Conservation (phyloP, 2,888 invertebrate genomes). For the Caenorhabditis japonica region DNA sequence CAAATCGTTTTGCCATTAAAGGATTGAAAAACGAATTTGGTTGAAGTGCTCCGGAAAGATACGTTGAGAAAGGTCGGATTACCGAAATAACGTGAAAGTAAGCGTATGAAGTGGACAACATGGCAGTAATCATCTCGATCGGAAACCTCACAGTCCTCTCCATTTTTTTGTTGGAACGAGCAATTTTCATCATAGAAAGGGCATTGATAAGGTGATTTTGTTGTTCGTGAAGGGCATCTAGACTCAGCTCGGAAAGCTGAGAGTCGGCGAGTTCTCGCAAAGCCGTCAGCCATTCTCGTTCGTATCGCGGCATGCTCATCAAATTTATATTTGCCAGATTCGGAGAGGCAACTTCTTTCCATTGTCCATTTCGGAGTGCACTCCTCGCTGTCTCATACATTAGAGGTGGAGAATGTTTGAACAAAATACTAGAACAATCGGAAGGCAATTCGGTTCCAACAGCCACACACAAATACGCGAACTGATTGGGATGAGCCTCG, state of each 20-base stretch:
- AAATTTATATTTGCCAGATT: constrained; percentile 38
- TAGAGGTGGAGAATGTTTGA: background rate
- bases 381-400: constrained; percentile 56
- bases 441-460: constrained; percentile 28
- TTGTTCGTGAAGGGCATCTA: constrained; percentile 28
- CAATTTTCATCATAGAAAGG: constrained; percentile 11
- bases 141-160: constrained; percentile 18
- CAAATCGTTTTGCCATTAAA: constrained; percentile 28
- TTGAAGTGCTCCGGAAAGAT: constrained; percentile 28
- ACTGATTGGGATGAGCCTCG: constrained; percentile 24
- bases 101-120: constrained; percentile 26
- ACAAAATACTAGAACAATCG: constrained; percentile 6
- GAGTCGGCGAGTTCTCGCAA: constrained; percentile 40
- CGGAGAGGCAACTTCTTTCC: constrained; percentile 50
- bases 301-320: constrained; percentile 10
- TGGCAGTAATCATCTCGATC: constrained; percentile 20
- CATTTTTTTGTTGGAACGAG: background rate
- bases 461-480: constrained; percentile 31
- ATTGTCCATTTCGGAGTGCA: constrained; percentile 64
- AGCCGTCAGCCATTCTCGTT: constrained; percentile 43
- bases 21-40: constrained; percentile 33
- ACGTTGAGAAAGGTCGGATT: constrained; percentile 19
- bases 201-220: constrained; percentile 26
- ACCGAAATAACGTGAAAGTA: constrained; percentile 29
- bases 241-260: constrained; percentile 10